phyloP scores from a whole-genome alignment of 2,797 vertebrate genomes.

The Lophura swinhoii region DNA sequence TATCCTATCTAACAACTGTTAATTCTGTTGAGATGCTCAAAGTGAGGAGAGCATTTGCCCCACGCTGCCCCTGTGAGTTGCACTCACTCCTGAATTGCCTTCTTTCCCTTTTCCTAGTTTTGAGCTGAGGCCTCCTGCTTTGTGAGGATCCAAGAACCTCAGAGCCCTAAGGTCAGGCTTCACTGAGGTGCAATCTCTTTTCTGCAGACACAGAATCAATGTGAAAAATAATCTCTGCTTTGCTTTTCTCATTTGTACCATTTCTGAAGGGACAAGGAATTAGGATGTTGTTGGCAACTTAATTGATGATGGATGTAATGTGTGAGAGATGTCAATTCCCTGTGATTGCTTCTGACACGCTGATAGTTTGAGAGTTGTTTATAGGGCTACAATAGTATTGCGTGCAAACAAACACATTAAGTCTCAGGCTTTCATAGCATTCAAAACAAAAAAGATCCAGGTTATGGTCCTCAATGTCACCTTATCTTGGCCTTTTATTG shows the following conservation, averaged over 20 bases:
- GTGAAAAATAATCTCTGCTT: not conserved
- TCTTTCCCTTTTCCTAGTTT: not conserved
- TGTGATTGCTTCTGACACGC: not conserved
- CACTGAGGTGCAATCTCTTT: not conserved
- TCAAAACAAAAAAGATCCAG: not conserved
- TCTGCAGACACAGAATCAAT: not conserved
- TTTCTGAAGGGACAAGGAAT: not conserved
- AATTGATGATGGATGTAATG: not conserved
- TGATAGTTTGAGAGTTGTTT: not conserved
- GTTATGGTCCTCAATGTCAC: not conserved
- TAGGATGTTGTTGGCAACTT: not conserved
- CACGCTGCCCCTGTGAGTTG: fast-evolving
- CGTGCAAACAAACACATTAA: not conserved
- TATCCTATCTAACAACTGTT: not conserved
- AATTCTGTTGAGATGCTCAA: not conserved
- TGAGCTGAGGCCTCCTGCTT: not conserved
- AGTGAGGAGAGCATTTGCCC: not conserved
- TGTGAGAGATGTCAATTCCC: not conserved
- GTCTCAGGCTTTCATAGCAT: not conserved
- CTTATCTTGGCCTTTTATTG: not conserved
- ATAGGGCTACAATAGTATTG: not conserved
- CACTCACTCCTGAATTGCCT: not conserved
- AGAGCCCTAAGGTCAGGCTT: not conserved
- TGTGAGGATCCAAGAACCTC: not conserved
- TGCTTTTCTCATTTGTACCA: not conserved